These are phyloP conservation scores for Ormyrus nitidulus DNA, from an alignment of 2,888 invertebrate species.

Conservation along the genomic window DNA sequence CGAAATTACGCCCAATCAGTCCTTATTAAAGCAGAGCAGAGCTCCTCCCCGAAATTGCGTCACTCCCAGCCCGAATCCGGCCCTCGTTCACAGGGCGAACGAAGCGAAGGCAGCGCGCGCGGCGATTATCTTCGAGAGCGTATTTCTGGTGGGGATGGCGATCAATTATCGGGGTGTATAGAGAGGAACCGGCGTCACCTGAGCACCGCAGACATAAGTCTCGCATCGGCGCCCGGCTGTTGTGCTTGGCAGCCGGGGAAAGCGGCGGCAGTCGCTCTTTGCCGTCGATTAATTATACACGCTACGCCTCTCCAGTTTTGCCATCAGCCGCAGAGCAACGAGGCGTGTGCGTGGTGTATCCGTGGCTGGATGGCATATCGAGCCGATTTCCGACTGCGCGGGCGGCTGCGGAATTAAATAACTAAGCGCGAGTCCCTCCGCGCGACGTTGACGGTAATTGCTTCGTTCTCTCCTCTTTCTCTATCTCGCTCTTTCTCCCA, in stretches of 20 bases:
- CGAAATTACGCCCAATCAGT: no score
- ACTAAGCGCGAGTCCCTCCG: neutral
- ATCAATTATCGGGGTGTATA: no score
- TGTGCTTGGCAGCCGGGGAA: neutral
- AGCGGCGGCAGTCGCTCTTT: neutral
- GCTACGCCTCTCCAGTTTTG: conserved; percentile 17
- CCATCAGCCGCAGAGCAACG: neutral
- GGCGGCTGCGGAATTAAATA: conserved; percentile 1
- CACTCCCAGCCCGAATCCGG: no score
- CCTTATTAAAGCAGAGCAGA: no score
- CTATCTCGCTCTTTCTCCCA: neutral
- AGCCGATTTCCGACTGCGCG: conserved; percentile 43
- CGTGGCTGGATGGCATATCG: conserved; percentile 17
- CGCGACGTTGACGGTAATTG: conserved; percentile 30
- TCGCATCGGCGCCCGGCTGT: neutral
- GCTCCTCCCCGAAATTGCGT: no score
- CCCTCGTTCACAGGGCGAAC: no score
- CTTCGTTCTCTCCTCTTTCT: neutral
- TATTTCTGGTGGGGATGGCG: no score
- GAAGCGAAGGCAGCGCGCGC: no score
- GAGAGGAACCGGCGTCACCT: no score
- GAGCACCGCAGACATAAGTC: neutral
- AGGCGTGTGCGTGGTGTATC: no score
- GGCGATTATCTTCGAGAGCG: neutral
- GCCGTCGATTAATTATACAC: conserved; percentile 37